These are phyloP conservation scores for Myripristis jacobus DNA, from an alignment of 2,797 vertebrate genomes.

Conservation along the genomic window DNA sequence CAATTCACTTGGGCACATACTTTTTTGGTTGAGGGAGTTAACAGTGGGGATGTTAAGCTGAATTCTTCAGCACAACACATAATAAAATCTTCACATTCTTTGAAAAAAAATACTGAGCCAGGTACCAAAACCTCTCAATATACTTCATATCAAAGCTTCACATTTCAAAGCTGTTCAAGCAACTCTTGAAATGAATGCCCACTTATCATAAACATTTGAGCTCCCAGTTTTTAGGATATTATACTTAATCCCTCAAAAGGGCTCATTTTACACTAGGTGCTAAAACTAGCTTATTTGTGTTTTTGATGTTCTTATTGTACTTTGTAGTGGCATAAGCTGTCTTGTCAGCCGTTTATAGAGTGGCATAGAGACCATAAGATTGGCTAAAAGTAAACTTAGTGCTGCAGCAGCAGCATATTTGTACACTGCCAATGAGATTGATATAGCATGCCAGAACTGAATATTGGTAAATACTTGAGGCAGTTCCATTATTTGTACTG, in stretches of 20 bases:
- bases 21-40: background rate
- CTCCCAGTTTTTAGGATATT: too few species aligned
- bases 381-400: slow-evolving; percentile 17
- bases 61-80: background rate
- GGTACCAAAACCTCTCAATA: too few species aligned
- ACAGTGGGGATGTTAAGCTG: background rate
- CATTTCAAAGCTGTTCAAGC: background rate
- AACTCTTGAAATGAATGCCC: too few species aligned
- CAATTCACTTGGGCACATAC: background rate
- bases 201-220: too few species aligned
- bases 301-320: background rate
- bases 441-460: slow-evolving; percentile 59
- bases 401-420: slow-evolving; percentile 17
- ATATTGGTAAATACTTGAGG: slow-evolving; percentile 63
- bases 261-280: background rate
- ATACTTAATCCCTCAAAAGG: too few species aligned
- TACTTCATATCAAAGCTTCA: too few species aligned
- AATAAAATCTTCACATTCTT: too few species aligned
- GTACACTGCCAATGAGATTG: slow-evolving; percentile 49
- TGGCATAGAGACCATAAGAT: background rate
- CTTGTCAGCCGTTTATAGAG: slow-evolving; percentile 8
- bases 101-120: too few species aligned
- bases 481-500: slow-evolving; percentile 52
- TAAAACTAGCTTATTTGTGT: background rate
- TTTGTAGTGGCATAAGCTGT: background rate